Evolutionary conservation across 2,888 invertebrate species (phyloP), one percentile per base, ranked within the genome.

Genomic region (Epinotia nisella): DNA sequence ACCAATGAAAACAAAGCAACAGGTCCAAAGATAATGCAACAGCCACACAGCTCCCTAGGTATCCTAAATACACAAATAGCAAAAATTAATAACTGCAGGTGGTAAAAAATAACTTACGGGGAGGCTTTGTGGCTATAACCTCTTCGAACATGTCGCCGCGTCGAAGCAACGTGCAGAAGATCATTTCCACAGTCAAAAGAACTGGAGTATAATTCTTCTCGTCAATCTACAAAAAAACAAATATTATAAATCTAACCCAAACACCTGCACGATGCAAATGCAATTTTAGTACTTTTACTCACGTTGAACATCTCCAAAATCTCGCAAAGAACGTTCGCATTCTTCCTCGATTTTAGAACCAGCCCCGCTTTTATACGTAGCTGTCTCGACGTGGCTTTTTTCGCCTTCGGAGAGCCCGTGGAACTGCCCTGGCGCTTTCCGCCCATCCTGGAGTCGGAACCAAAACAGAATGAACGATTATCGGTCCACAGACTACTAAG

Each of bases 241-340:
- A 81, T 78, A 80, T 78, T 78, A 41, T 24, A 53, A 11, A 61
- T 35, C 83, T 86, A 85, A 75, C 74, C 74, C 75, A 73, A 75
- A 82, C 75, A 67, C 41, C 67, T 72, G 53, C 64, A 61, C 45
- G 71, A 71, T 76, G 79, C 81, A 29, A 19, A 53, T 35, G 13
- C 56, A 39, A 35, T 24, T 24, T 24, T 24, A 24, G 21, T 24
- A 24, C 21, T 41, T 45, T n/a, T 71, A 71, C 80, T 80, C 78
- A 96, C 96, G 90, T 96, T 95, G 85, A 96, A 96, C 92, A 95
- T 94, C 79, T 94, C 93, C 75, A 96, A 90, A 77, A 97, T 95
- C 82, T 96, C 95, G 66, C 95, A 92, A 78, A 97, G 93, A 84
- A 95, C 95, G 82, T 96, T 95, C 13, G 95, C 94, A 90, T 96